phyloP scores from a whole-genome alignment of 2,888 invertebrate genomes.

The Polymixis lichenea region DNA sequence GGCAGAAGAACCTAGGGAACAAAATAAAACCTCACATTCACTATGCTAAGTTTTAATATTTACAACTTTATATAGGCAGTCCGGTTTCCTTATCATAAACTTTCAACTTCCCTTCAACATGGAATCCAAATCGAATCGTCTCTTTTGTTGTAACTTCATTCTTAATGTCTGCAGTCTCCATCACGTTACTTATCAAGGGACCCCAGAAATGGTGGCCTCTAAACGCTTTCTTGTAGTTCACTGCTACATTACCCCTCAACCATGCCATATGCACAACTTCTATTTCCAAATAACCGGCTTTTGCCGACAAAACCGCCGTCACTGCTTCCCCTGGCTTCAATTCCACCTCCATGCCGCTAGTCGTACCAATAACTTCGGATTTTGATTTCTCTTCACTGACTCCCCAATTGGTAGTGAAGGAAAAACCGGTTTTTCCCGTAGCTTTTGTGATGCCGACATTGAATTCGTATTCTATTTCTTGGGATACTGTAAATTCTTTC shows the following conservation, averaged over 20 bases:
- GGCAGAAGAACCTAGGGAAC: too few relatives aligned
- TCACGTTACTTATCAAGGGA: constrained; percentile 72
- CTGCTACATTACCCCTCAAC: constrained; percentile 80
- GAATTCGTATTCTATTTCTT: constrained; percentile 79
- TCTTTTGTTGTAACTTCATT: constrained; percentile 75
- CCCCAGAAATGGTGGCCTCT: constrained; percentile 83
- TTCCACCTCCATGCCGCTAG: constrained; percentile 80
- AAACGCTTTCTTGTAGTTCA: constrained; percentile 75
- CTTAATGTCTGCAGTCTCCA: constrained; percentile 72
- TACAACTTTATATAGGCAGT: constrained; percentile 65
- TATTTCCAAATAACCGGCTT: constrained; percentile 76
- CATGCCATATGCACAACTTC: constrained; percentile 76
- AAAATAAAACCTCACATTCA: constrained; percentile 2
- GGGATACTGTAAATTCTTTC: constrained; percentile 75
- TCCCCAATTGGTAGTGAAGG: constrained; percentile 79
- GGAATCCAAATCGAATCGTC: constrained; percentile 77
- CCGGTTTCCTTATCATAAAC: constrained; percentile 79
- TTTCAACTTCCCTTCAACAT: constrained; percentile 78
- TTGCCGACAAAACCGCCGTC: constrained; percentile 79
- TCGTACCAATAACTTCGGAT: constrained; percentile 77
- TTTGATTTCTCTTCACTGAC: constrained; percentile 79
- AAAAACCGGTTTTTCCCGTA: constrained; percentile 76
- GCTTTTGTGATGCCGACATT: constrained; percentile 79
- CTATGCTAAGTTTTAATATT: not conserved
- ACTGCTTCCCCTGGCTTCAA: constrained; percentile 79